These are phyloP conservation scores for Sericinus montela DNA, from an alignment of 2,888 invertebrate species.

Conservation along the genomic window DNA sequence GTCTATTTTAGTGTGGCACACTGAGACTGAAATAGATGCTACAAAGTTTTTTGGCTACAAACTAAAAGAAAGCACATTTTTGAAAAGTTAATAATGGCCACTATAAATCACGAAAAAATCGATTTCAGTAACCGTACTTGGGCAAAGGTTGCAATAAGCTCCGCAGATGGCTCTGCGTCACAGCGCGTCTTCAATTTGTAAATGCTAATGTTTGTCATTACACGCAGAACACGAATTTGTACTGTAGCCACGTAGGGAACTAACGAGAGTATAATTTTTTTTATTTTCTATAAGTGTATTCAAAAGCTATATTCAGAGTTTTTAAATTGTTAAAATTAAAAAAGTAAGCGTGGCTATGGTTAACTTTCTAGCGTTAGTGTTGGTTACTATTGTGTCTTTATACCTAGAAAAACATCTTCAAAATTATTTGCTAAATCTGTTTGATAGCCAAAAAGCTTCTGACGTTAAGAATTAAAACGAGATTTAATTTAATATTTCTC, in stretches of 20 bases:
- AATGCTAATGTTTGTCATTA: conserved; percentile 57
- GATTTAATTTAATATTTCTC: no score
- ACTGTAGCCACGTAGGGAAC: conserved; percentile 40
- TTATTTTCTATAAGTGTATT: conserved; percentile 25
- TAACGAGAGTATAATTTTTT: conserved; percentile 12
- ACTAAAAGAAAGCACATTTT: no score
- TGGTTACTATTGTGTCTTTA: no score
- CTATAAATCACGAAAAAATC: conserved; percentile 46
- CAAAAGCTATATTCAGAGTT: conserved; percentile 6
- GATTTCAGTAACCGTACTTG: conserved; percentile 39
- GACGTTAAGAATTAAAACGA: no score
- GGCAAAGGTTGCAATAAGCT: conserved; percentile 50
- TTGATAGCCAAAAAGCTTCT: no score
- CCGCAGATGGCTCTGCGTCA: conserved; percentile 47
- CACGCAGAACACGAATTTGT: conserved; percentile 51
- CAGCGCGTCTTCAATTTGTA: conserved; percentile 36
- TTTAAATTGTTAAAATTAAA: neutral
- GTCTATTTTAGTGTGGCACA: no score
- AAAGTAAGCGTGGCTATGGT: no score
- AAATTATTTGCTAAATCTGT: no score
- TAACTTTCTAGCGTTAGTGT: no score
- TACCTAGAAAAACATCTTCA: no score
- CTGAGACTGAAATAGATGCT: no score
- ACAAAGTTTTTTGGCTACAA: no score
- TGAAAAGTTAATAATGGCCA: conserved; percentile 19